A percentile compares a stretch with the other conserved stretches of the same genome.
phyloP scores from a whole-genome alignment of 1,140 invertebrate species.

The Pogonomyrmex californicus region DNA sequence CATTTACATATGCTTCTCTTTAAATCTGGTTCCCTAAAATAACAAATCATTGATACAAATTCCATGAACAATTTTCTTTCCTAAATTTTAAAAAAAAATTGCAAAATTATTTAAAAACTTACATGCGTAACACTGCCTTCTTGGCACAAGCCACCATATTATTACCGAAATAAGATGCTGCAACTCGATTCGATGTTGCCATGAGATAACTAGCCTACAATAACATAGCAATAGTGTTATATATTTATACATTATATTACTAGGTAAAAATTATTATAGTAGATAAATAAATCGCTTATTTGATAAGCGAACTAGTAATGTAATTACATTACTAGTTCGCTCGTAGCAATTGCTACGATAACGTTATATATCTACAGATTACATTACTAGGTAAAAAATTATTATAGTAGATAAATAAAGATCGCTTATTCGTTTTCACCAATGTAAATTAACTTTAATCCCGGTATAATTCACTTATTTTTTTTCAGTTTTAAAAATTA shows the following conservation, averaged over 20 bases:
- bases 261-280: not conserved
- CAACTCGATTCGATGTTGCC: slow-evolving; percentile 74
- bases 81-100: not conserved
- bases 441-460: too few relatives aligned
- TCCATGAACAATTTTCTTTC: not conserved
- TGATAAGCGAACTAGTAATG: too few relatives aligned
- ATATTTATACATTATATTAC: not conserved
- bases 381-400: too few relatives aligned
- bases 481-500: too few relatives aligned
- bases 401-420: too few relatives aligned
- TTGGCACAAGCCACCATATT: slow-evolving; percentile 82
- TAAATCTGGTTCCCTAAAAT: slow-evolving; percentile 81
- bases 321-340: too few relatives aligned
- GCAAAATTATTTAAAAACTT: slow-evolving; percentile 65
- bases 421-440: too few relatives aligned
- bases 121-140: slow-evolving; percentile 84
- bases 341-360: too few relatives aligned
- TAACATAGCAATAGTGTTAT: slow-evolving; percentile 19
- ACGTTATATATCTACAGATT: too few relatives aligned
- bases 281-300: not conserved
- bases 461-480: too few relatives aligned
- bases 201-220: slow-evolving; percentile 81
- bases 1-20: slow-evolving; percentile 84
- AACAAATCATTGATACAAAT: slow-evolving; percentile 33
- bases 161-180: slow-evolving; percentile 81